Evolutionary conservation across 2,888 invertebrate species (phyloP).

Genomic region (Eupsilia transversa): DNA sequence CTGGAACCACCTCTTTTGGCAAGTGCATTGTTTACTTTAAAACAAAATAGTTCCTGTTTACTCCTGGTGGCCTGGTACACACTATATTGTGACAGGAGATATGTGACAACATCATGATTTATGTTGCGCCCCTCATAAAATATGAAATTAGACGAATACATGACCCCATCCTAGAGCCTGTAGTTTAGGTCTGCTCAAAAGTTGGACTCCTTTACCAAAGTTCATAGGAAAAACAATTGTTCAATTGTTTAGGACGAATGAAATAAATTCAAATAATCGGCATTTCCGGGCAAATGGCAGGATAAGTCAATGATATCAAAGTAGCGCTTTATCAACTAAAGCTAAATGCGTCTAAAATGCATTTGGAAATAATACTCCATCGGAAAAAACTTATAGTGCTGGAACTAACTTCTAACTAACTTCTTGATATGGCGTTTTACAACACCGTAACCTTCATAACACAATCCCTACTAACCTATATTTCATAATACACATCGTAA

Average conservation of each 20-base stretch:
- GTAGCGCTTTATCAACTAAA: neutral
- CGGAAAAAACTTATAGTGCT: neutral
- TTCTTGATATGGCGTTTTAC: neutral
- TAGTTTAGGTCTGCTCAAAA: neutral
- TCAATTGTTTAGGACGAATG: neutral
- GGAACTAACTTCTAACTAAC: no score
- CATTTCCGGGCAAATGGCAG: neutral
- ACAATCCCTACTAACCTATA: slow-evolving; percentile 29
- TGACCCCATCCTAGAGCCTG: no score
- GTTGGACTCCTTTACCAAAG: neutral
- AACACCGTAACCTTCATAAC: neutral
- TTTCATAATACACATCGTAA: slow-evolving; percentile 13
- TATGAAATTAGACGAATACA: neutral
- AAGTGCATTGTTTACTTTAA: slow-evolving; percentile 20
- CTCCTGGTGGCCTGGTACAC: slow-evolving; percentile 23
- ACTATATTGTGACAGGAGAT: neutral
- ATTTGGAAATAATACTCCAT: neutral
- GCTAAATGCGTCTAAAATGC: neutral
- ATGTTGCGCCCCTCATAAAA: neutral
- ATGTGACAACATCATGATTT: neutral
- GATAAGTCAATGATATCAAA: neutral
- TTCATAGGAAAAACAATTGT: neutral
- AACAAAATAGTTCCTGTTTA: slow-evolving; percentile 34
- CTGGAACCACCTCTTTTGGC: slow-evolving; percentile 2
- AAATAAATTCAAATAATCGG: slow-evolving; percentile 3